Base-by-base conservation (phyloP, 2,797 vertebrate genomes). In the Holocentrus rufus region DNA sequence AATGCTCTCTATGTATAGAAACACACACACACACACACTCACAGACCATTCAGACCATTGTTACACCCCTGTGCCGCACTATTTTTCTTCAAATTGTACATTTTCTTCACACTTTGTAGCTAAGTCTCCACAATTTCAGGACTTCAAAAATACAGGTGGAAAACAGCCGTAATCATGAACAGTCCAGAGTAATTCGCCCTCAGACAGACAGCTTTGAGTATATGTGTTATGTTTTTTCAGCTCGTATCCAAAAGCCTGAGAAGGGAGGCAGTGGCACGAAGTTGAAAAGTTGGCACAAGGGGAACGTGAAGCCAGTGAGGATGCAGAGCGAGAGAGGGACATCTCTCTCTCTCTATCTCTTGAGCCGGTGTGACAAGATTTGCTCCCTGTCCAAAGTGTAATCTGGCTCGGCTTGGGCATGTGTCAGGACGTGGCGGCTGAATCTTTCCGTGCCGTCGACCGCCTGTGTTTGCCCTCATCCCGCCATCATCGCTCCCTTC, bases 311-410 rank as follows among this genome's bases (percentile, higher is more conserved):
- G 54, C 11, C 17, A 18, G 34, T 39, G 22, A 27, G n/a, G 44
- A 50, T 3, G 25, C 20, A 4, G 20, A 60, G 49, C 20, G 62
- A 5, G 11, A 7, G 9, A 13, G 46, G 50, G 60, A 64, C 46
- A 39, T 78, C 30, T 63, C 47, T 15, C 34, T 39, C 13, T 0
- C n/a, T n/a, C n/a, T n/a, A 9, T 27, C 42, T 66, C 17, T 65
- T 72, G 64, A 83, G 71, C 64, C 74, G 69, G 20, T 14, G n/a
- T 18, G 64, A 84, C 53, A 77, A 63, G 77, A 65, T 80, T 69
- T 76, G 65, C 52, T 74, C 42, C 61, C 23, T 60, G 56, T 80
- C 42, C 66, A 67, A 72, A 66, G 5, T 67, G 30, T 77, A 81
- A 86, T 85, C 69, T 79, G 53, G 44, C 52, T 65, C 0, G 20